Evolutionary conservation across 2,888 invertebrate genomes (phyloP), one percentile per base, ranked within the genome.

Genomic region (Nemapogon koenigi): DNA sequence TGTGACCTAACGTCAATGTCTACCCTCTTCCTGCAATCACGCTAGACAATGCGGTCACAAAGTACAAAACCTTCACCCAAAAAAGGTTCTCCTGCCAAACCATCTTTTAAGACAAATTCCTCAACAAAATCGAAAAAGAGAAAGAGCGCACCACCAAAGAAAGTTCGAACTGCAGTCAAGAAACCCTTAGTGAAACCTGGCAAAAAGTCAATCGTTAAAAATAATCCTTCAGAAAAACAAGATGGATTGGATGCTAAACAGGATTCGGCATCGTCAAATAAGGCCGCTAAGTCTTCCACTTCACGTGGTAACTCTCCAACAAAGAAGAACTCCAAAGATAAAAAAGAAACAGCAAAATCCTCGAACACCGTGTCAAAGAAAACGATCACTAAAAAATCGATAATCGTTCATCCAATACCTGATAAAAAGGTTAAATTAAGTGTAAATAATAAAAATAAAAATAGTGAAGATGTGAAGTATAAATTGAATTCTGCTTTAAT

Each of bases 41-140:
- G 57, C 53, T 58, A 51, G 62, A 75, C 63, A 72, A 76, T 76
- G 78, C 71, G 78, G 69, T 73, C 76, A 55, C 76, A 75, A 53
- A 55, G 66, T 55, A 59, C 73, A 46, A 79, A 76, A 67, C 57
- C 68, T 53, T 59, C 61, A 55, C 62, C 69, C 56, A 78, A 72
- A 59, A 76, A 75, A 61, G 75, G 69, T 52, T 63, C 59, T 47
- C 55, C 64, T 41, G 63, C 49, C 54, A 76, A 70, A 63, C 57
- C 66, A 55, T 52, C 64, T 43, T 55, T 67, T 37, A 75, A 72
- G 50, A 47, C 53, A 18, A 53, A 47, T 43, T 50, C 61, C 33
- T 49, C 50, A 38, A 44, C 52, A 26, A 76, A 67, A 48, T 58
- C 57, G 52, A 50, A 58, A 17, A 62, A 58, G 43, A 75, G 69